Evolutionary conservation across 2,113 vertebrate species (phyloP), one percentile per base, ranked within the genome.

Genomic region (Eublepharis macularius): DNA sequence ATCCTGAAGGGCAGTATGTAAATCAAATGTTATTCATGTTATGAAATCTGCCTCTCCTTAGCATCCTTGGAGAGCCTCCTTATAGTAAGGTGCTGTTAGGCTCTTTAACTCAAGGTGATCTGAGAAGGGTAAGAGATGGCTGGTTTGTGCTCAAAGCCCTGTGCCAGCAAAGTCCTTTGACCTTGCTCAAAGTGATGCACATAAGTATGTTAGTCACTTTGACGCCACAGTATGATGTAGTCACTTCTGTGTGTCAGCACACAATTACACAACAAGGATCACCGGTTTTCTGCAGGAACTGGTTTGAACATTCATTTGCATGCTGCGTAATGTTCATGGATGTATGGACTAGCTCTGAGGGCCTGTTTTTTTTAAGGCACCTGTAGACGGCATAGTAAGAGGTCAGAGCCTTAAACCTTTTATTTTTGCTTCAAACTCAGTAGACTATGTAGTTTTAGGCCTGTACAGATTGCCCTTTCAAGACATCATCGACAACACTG

Each of bases 381-480:
- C 24, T 69, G 41, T 41, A 41, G 60, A 54, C 24, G n/a, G 16
- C 82, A 54, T 12, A 3, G 2, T 85, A 63, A 85, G 57, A 8
- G 77, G 63, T 68, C 77, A 65, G 68, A 7, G 47, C 24, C 57
- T 36, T 63, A 34, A 65, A 79, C 43, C 47, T 11, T 73, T 85
- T 80, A 41, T 65, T 86, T 73, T 63, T 70, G 16, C 3, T 39
- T 63, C 49, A 51, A 73, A 47, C 43, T 86, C 63, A 65, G 45
- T 80, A 74, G 69, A n/a, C 68, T 86, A 32, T 80, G 57, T 21
- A 13, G 6, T 43, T n/a, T 65, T n/a, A 65, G 49, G 51, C 16
- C 69, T 36, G 68, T 24, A 19, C 34, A 6, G 69, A 68, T 41
- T 79, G 77, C 24, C 43, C 87, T 82, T 89, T 92, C 89, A 85